Base-by-base conservation (phyloP, 2,888 invertebrate species). In the Philopedon plagiatum region DNA sequence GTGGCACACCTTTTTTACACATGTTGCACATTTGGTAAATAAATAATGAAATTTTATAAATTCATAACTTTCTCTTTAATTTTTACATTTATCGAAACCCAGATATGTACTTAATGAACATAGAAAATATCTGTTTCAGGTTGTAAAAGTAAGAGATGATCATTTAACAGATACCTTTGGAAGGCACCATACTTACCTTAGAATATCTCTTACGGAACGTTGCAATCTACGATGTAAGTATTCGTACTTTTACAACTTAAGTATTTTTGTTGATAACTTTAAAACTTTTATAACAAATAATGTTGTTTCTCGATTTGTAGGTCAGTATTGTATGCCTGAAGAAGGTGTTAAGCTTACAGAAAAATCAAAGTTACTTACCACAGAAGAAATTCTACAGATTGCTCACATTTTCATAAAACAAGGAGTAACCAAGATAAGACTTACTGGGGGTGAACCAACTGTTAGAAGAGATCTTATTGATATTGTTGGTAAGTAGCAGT, bases 391-490 rank as follows among this genome's bases (percentile, higher is more conserved):
- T 74, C 83, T 94, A 70, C 88, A 90, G 61, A 84, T 98, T 74
- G 93, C 94, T 9, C 87, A 89, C 76, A 87, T 97, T 75, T 98
- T 99, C 87, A 95, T 96, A 4, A 87, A 90, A 71, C 91, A 95
- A 84, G 99, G 99, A 56, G 93, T 99, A 3, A 90, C 89, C 77
- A 99, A 99, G 89, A 92, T 99, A 81, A 89, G 99, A 26, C 89
- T 99, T 71, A 99, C 99, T 1, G 99, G 99, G 70, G 99, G 99
- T 32, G 99, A 99, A 86, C 99, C 99, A 18, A 94, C 98, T 23
- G 90, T 99, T 62, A 89, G 98, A 32, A 89, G 90, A 77, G 99
- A 99, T 86, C 88, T 99, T 66, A 88, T 92, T 1, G 91, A 94
- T 71, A 93, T 99, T 77, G 89, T 97, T 78, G 88, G 94, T 94